phyloP scores from a whole-genome alignment of 2,113 vertebrate species.

The Elanus axillaris region DNA sequence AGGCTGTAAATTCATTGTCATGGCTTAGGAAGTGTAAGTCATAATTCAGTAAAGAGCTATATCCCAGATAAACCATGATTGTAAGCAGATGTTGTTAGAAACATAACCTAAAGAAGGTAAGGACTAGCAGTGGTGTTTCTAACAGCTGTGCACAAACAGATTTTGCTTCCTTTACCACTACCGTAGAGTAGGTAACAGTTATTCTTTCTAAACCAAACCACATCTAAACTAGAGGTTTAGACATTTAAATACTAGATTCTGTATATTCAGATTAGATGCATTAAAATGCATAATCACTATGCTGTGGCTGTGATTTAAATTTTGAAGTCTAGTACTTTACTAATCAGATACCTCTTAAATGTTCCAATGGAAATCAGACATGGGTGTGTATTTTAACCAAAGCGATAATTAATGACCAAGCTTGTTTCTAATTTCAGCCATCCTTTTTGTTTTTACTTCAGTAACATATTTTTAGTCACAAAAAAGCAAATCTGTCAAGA shows the following conservation, averaged over 20 bases:
- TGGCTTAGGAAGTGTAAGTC: background rate
- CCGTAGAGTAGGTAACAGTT: background rate
- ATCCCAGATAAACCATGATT: background rate
- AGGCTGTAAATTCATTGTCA: constrained; percentile 24
- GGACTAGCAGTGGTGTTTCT: background rate
- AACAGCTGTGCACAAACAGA: background rate
- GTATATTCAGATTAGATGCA: background rate
- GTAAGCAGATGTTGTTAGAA: constrained; percentile 15
- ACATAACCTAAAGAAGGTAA: background rate
- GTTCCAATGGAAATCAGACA: background rate
- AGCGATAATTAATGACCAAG: background rate
- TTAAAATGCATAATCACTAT: background rate
- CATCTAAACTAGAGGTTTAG: background rate
- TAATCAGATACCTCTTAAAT: background rate
- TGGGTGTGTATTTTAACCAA: background rate
- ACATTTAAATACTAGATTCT: background rate
- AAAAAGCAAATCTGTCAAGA: background rate
- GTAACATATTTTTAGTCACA: background rate
- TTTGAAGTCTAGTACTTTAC: background rate
- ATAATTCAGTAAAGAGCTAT: background rate
- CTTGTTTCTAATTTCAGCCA: background rate
- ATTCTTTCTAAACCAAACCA: background rate
- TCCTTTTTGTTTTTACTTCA: background rate
- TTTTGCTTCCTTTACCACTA: background rate
- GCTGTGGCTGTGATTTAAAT: background rate